A percentile compares a stretch with the other conserved stretches of the same genome.
Conservation (phyloP, 2,797 vertebrate species). For the Chelon labrosus region DNA sequence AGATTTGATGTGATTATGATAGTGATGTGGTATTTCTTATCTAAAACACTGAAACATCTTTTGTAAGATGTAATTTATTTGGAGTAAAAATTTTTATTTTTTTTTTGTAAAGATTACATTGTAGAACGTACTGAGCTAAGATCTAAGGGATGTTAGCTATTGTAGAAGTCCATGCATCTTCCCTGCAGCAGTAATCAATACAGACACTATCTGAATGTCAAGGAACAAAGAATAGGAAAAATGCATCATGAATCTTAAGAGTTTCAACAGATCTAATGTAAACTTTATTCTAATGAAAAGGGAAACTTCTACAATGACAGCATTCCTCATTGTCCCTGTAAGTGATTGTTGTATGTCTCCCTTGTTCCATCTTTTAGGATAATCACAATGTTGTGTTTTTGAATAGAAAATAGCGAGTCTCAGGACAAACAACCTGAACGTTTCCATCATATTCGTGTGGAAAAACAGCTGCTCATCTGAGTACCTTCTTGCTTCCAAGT, state of each 20-base stretch:
- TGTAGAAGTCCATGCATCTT: conserved; percentile 58
- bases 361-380: conserved; percentile 56
- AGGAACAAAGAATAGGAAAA: conserved; percentile 1
- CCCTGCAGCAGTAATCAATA: background rate
- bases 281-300: background rate
- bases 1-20: conserved; percentile 57
- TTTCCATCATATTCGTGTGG: conserved; percentile 41
- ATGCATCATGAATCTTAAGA: background rate
- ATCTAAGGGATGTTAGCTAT: conserved; percentile 35
- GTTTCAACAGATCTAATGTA: background rate
- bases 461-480: conserved; percentile 36
- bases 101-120: conserved; percentile 28
- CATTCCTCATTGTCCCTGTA: conserved; percentile 51
- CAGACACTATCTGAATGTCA: background rate
- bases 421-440: conserved; percentile 37
- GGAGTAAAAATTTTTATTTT: conserved; percentile 2
- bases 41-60: conserved; percentile 33
- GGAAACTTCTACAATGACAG: conserved; percentile 59
- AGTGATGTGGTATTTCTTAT: conserved; percentile 56
- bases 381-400: conserved; percentile 56
- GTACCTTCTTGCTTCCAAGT: no score
- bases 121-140: conserved; percentile 31
- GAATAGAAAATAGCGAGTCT: conserved; percentile 59
- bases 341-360: conserved; percentile 63
- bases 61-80: conserved; percentile 48